phyloP scores from a whole-genome alignment of 2,797 vertebrate species.

The Myotis findleyi region DNA sequence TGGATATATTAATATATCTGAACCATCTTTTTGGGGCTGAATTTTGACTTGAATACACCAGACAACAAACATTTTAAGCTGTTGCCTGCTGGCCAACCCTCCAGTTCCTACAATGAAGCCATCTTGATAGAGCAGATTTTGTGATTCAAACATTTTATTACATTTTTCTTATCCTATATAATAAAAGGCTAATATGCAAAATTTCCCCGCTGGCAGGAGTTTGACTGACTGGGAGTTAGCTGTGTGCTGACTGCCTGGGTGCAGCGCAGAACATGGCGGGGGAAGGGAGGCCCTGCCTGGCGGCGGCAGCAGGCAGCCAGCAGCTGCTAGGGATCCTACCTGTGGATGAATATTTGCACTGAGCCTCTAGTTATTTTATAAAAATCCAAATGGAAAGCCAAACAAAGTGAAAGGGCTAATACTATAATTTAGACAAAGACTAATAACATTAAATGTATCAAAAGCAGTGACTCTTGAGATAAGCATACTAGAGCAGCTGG shows the following conservation, averaged over 20 bases:
- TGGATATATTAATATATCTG: background rate
- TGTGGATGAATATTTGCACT: too few species aligned
- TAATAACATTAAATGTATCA: background rate
- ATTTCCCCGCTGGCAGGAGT: too few species aligned
- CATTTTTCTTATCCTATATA: background rate
- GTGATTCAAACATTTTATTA: constrained; percentile 42
- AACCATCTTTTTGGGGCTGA: background rate
- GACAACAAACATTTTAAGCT: constrained; percentile 48
- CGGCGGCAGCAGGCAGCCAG: too few species aligned
- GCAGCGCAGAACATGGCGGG: too few species aligned
- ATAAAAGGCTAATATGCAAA: too few species aligned
- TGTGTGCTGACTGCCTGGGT: too few species aligned
- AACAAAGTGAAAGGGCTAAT: background rate
- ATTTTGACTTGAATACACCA: constrained; percentile 40
- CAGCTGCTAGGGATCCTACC: too few species aligned
- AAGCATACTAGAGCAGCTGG: background rate
- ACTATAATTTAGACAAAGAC: background rate
- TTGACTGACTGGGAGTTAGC: too few species aligned
- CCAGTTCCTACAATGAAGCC: constrained; percentile 4
- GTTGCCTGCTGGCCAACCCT: background rate
- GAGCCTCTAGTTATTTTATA: constrained; percentile 8
- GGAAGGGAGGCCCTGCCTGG: too few species aligned
- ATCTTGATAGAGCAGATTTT: constrained; percentile 34
- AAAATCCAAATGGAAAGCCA: constrained; percentile 52
- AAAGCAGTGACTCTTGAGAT: background rate